phyloP scores from a whole-genome alignment of 2,888 invertebrate genomes.

The Xylocampa areola region DNA sequence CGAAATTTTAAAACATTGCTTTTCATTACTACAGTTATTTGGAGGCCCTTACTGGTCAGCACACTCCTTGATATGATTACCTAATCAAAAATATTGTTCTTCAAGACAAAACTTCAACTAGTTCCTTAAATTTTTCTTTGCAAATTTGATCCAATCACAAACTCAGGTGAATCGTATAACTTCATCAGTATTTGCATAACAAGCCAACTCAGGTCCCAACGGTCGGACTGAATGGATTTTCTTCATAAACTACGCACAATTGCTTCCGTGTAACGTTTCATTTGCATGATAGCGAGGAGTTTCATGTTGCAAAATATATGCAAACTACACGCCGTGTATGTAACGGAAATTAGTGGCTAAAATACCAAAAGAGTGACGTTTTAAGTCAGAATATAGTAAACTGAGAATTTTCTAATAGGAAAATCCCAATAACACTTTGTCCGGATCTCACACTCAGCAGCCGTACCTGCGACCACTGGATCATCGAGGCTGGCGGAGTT shows the following conservation, averaged over 20 bases:
- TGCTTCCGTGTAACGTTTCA: constrained; percentile 52
- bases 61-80: no score
- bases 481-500: no score
- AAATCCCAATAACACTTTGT: no score
- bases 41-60: no score
- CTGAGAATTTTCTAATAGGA: no score
- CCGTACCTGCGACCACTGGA: no score
- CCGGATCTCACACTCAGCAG: no score
- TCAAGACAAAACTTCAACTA: not conserved
- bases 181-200: constrained; percentile 8
- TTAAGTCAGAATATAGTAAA: constrained; percentile 9
- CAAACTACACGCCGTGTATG: constrained; percentile 40
- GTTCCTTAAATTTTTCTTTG: not conserved
- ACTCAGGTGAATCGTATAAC: constrained; percentile 30
- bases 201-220: constrained; percentile 37
- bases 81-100: no score
- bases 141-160: constrained; percentile 27
- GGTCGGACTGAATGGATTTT: constrained; percentile 45
- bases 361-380: constrained; percentile 29
- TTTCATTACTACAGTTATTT: no score
- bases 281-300: constrained; percentile 57
- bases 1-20: no score
- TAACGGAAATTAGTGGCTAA: constrained; percentile 44
- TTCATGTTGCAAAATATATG: constrained; percentile 48
- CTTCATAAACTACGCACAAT: constrained; percentile 60